These are phyloP conservation scores for Drosophila athabasca DNA, from an alignment of 1,140 invertebrate species.

Conservation along the genomic window DNA sequence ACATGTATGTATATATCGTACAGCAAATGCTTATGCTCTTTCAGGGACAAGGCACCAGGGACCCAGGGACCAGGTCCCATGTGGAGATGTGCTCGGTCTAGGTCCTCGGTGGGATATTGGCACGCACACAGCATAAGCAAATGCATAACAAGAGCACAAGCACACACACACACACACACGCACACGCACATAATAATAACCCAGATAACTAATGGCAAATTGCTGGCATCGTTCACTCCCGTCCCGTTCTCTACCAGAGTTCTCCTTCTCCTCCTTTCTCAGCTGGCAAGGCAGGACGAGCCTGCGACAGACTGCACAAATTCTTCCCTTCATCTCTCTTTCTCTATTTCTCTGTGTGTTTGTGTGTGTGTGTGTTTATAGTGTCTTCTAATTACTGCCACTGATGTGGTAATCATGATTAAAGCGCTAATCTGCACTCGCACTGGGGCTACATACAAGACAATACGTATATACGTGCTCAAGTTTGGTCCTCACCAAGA, in stretches of 20 bases:
- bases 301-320: too few species aligned
- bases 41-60: background rate
- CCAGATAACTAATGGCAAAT: conserved; percentile 76
- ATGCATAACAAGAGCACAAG: conserved; percentile 55
- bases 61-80: conserved; percentile 17
- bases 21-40: background rate
- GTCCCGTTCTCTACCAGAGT: background rate
- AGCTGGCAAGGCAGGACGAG: too few species aligned
- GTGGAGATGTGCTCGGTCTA: background rate
- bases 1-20: background rate
- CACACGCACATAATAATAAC: conserved; percentile 52
- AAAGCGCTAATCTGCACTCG: conserved; percentile 61
- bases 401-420: conserved; percentile 72
- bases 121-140: conserved; percentile 65
- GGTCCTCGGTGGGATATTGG: conserved; percentile 45
- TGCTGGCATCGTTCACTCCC: conserved; percentile 55
- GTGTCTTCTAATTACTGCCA: conserved; percentile 68
- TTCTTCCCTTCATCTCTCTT: background rate
- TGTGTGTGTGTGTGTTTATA: conserved; percentile 8
- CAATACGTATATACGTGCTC: background rate
- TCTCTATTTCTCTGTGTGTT: conserved; percentile 2
- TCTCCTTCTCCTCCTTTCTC: too few species aligned
- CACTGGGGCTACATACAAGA: conserved; percentile 1
- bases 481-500: too few species aligned
- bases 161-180: conserved; percentile 1